Evolutionary conservation across 2,888 invertebrate species (phyloP).

Genomic region (Hyppa rectilinea): DNA sequence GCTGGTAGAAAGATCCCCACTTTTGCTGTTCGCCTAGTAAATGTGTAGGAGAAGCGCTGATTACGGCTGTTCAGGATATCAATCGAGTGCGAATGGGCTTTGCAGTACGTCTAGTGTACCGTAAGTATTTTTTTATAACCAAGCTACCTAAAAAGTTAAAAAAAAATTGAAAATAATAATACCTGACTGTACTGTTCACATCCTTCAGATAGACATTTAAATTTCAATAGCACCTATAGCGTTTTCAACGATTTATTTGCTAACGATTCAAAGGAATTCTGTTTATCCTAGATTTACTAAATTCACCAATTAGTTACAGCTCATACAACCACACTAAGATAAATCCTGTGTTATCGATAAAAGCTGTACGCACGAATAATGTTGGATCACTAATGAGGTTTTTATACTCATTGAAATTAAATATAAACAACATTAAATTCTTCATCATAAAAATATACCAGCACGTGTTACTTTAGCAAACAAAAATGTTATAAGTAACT

Average conservation of each 20-base stretch:
- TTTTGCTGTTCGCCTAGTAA: too few species aligned
- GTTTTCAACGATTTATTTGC: background rate
- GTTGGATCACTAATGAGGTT: background rate
- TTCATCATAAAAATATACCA: background rate
- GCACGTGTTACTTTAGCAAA: background rate
- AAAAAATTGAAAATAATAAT: background rate
- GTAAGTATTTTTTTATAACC: too few species aligned
- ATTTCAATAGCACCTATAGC: background rate
- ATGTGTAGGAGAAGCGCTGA: too few species aligned
- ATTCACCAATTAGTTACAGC: background rate
- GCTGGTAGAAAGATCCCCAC: too few species aligned
- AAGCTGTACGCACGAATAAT: background rate
- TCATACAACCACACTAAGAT: too few species aligned
- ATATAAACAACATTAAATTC: background rate
- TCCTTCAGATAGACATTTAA: too few species aligned
- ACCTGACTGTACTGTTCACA: background rate
- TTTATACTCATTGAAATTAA: background rate
- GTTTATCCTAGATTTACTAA: background rate
- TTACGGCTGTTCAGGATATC: too few species aligned
- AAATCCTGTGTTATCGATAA: background rate
- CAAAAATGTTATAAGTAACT: constrained; percentile 8
- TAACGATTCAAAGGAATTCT: background rate
- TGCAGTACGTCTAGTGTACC: too few species aligned
- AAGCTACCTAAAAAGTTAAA: too few species aligned
- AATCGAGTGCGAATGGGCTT: too few species aligned